A percentile compares a stretch with the other conserved stretches of the same genome.
Conservation (phyloP, 2,797 vertebrate genomes). For the Cossypha caffra region DNA sequence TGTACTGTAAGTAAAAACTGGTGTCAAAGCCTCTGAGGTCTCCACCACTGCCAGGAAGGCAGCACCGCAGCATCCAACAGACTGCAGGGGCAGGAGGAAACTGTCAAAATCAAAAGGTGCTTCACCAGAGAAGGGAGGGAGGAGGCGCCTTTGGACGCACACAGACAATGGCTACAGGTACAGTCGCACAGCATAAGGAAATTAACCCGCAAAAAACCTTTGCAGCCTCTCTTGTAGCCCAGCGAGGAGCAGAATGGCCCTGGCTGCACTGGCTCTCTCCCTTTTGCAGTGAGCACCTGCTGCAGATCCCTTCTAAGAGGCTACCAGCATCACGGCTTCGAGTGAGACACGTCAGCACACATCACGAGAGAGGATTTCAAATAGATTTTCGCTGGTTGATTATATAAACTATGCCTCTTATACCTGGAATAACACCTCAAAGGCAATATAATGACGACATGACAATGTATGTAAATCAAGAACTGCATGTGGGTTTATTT, state of each 20-base stretch:
- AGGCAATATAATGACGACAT: constrained; percentile 84
- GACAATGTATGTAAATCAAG: constrained; percentile 91
- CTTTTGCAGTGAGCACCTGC: neutral
- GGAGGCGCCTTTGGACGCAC: neutral
- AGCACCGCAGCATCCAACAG: neutral
- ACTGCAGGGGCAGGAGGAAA: neutral
- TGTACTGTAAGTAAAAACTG: constrained; percentile 44
- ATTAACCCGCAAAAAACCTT: neutral
- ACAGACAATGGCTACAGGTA: neutral
- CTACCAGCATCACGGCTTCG: neutral
- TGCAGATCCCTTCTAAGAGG: constrained; percentile 26
- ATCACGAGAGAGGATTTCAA: constrained; percentile 11
- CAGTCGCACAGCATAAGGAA: neutral
- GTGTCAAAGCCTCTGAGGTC: constrained; percentile 34
- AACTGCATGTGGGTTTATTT: constrained; percentile 99
- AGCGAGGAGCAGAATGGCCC: neutral
- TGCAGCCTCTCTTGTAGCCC: neutral
- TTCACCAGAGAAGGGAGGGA: neutral
- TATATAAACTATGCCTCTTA: constrained; percentile 58
- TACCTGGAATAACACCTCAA: constrained; percentile 68
- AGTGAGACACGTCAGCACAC: constrained; percentile 39
- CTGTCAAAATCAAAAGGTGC: neutral
- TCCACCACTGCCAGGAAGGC: neutral
- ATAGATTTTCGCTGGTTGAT: constrained; percentile 38
- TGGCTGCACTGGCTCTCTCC: neutral